phyloP scores from a whole-genome alignment of 2,797 vertebrate species.

The Huso huso region DNA sequence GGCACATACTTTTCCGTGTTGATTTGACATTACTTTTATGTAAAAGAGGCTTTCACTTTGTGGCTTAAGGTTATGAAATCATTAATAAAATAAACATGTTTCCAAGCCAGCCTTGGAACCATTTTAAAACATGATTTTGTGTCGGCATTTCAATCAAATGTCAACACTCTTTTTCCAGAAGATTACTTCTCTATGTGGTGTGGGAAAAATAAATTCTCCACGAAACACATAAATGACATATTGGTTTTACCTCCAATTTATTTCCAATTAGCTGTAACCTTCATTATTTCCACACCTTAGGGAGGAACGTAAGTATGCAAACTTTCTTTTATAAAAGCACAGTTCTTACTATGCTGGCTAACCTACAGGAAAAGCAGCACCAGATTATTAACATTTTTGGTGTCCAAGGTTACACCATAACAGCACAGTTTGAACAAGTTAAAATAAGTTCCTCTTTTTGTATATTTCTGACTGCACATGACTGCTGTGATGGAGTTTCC shows the following conservation, averaged over 20 bases:
- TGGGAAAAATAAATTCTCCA: conserved; percentile 21
- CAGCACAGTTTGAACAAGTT: too few species aligned
- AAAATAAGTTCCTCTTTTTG: too few species aligned
- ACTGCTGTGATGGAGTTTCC: too few species aligned
- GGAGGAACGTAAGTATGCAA: conserved; percentile 18
- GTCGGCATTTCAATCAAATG: conserved; percentile 26
- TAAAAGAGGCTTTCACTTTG: neutral
- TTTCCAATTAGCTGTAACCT: conserved; percentile 17
- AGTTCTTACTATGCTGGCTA: too few species aligned
- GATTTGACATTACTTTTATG: neutral
- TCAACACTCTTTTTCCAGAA: conserved; percentile 21
- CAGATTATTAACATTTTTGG: conserved; percentile 6
- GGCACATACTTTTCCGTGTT: neutral
- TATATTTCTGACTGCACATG: too few species aligned
- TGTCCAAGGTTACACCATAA: conserved; percentile 9
- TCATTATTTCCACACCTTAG: conserved; percentile 23
- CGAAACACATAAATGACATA: conserved; percentile 23
- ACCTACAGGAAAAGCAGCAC: too few species aligned
- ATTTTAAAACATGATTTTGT: conserved; percentile 17
- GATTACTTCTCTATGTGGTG: conserved; percentile 23
- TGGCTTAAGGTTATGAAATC: neutral
- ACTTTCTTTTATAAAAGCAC: conserved; percentile 8
- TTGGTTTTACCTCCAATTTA: conserved; percentile 30
- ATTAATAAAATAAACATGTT: neutral
- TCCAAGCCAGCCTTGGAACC: neutral